phyloP scores from a whole-genome alignment of 2,797 vertebrate genomes.

The Sebastes iracundus region DNA sequence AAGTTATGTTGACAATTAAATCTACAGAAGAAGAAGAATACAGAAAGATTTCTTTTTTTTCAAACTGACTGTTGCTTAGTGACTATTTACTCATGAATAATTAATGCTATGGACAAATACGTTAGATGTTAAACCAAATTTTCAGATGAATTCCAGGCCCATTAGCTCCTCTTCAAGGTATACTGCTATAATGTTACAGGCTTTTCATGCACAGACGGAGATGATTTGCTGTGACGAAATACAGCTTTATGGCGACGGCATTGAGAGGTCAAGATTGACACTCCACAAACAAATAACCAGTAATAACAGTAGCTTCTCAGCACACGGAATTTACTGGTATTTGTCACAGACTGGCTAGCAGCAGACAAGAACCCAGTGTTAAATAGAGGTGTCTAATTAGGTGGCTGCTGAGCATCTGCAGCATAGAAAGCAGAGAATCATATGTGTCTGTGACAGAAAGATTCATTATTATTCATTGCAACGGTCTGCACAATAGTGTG shows the following conservation, averaged over 20 bases:
- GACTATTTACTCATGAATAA: not conserved
- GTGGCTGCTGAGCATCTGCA: slow-evolving; percentile 11
- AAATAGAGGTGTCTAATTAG: slow-evolving; percentile 35
- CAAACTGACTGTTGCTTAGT: not conserved
- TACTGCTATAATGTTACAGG: not conserved
- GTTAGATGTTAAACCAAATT: not conserved
- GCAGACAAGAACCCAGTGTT: slow-evolving; percentile 3
- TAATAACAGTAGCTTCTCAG: not conserved
- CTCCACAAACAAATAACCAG: not conserved
- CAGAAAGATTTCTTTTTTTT: not conserved
- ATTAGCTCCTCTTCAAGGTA: not conserved
- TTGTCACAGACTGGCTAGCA: slow-evolving; percentile 19
- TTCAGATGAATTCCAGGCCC: not conserved
- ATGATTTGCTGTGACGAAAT: not conserved
- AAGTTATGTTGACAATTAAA: not conserved
- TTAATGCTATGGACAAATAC: not conserved
- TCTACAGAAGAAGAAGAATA: not conserved
- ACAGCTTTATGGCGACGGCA: not conserved
- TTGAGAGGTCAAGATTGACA: not conserved
- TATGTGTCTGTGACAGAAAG: slow-evolving; percentile 12
- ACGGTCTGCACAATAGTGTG: not conserved
- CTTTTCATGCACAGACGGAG: not conserved
- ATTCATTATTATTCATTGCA: slow-evolving; percentile 47
- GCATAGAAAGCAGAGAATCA: slow-evolving; percentile 20
- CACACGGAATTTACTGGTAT: not conserved